phyloP scores from a whole-genome alignment of 2,113 vertebrate species.

The Syngnathus floridae region DNA sequence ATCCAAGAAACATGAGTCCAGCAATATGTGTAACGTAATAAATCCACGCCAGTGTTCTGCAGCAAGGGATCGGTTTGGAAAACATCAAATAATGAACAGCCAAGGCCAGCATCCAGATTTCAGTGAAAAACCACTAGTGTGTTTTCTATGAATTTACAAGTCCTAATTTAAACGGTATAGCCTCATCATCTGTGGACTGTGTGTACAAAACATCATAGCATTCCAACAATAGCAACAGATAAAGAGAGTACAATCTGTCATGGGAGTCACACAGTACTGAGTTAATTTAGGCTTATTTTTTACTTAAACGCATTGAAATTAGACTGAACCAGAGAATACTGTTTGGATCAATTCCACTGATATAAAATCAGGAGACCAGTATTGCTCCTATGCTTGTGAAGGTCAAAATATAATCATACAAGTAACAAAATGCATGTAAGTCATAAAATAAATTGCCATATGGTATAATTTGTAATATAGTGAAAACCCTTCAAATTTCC shows the following conservation, averaged over 20 bases:
- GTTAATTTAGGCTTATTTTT: neutral
- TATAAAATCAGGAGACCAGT: neutral
- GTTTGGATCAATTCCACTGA: neutral
- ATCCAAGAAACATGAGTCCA: neutral
- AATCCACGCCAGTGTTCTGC: constrained; percentile 12
- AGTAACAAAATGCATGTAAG: neutral
- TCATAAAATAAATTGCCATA: neutral
- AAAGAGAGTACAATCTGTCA: neutral
- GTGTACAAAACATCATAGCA: neutral
- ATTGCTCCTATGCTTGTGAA: neutral
- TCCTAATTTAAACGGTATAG: neutral
- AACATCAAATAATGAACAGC: neutral
- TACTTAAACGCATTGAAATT: neutral
- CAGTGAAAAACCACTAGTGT: neutral
- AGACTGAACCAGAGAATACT: neutral
- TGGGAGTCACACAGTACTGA: neutral
- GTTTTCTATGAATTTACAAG: neutral
- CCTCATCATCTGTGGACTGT: neutral
- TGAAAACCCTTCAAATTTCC: constrained; percentile 23
- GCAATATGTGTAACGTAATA: constrained; percentile 10
- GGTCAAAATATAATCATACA: neutral
- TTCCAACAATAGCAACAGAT: neutral
- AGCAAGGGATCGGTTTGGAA: no score
- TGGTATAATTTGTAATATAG: constrained; percentile 16
- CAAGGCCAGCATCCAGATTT: neutral